Base-by-base conservation (phyloP, 2,888 invertebrate genomes). In the Aquatica leii region DNA sequence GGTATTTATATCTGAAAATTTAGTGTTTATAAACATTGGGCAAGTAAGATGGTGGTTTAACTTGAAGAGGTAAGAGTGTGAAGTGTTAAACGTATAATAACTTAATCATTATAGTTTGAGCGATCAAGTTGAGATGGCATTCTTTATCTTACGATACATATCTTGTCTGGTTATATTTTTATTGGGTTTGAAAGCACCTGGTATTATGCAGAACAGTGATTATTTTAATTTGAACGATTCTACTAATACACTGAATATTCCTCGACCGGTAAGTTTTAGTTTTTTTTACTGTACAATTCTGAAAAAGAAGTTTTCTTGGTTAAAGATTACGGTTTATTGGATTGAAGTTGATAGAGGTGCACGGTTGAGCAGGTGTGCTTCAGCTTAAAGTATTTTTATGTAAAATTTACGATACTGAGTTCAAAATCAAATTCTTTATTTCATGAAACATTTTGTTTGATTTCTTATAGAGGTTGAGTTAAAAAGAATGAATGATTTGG, bases 21-120 rank as follows among this genome's bases (percentile, higher is more conserved):
- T 97, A 65, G 87, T 92, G 0, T 93, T 98, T 74, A 82, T 97
- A 54, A 97, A 96, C 80, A 85, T 96, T 66, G 89, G 89, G 70
- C 92, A 93, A 76, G 86, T 90, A 72, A 89, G 91, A 77, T 98
- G 97, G 96, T 98, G 97, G 95, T 97, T 96, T 84, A 86, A 91
- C 75, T 83, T 97, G 35, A 87, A 89, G 76, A 87, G 87, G 96
- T 96, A 83, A 87, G 89, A 62, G 56, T 17, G 18, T 46, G 24
- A n/a, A 55, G 18, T 64, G 35, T 46, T 40, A 46, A 12, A n/a
- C 35, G 17, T 21, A 46, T 46, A 14, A 14, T n/a, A n/a, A n/a
- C 20, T n/a, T n/a, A n/a, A n/a, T 51, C 71, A 6, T 24, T 24
- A 24, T 24, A 93, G 93, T 74, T 78, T 86, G 40, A 88, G 90